These are phyloP conservation scores for Carabus problematicus DNA, from an alignment of 2,888 invertebrate genomes.

Conservation along the genomic window DNA sequence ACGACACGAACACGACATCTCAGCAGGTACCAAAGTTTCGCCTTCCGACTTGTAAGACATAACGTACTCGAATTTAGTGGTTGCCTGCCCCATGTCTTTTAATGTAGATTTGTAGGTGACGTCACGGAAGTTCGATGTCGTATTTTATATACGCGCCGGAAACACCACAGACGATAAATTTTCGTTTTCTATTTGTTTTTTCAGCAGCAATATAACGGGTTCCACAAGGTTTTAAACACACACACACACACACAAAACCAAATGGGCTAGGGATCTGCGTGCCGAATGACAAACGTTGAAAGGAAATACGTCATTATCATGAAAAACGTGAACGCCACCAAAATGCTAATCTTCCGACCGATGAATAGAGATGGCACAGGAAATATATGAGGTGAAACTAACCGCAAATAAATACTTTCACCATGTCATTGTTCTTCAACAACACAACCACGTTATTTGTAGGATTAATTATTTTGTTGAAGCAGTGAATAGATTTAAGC, in stretches of 20 bases:
- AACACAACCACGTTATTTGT: no score
- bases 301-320: conserved; percentile 29
- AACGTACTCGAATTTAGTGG: no score
- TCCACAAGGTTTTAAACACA: conserved; percentile 14
- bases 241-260: conserved; percentile 17
- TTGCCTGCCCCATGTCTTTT: neutral
- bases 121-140: conserved; percentile 16
- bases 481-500: no score
- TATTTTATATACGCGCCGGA: conserved; percentile 38
- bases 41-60: no score
- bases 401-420: no score
- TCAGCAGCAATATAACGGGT: conserved; percentile 14
- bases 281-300: conserved; percentile 25
- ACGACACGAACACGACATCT: no score
- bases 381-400: conserved; percentile 19
- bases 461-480: no score
- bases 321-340: conserved; percentile 17
- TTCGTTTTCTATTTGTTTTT: conserved; percentile 32
- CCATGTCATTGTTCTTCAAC: no score
- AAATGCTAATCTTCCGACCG: conserved; percentile 6
- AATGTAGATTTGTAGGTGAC: conserved; percentile 20
- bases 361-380: conserved; percentile 24
- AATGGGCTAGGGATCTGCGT: conserved; percentile 15
- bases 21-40: no score
- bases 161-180: conserved; percentile 30